Evolutionary conservation across 2,113 vertebrate genomes (phyloP), one percentile per base, ranked within the genome.

Genomic region (Oryzias curvinotus): DNA sequence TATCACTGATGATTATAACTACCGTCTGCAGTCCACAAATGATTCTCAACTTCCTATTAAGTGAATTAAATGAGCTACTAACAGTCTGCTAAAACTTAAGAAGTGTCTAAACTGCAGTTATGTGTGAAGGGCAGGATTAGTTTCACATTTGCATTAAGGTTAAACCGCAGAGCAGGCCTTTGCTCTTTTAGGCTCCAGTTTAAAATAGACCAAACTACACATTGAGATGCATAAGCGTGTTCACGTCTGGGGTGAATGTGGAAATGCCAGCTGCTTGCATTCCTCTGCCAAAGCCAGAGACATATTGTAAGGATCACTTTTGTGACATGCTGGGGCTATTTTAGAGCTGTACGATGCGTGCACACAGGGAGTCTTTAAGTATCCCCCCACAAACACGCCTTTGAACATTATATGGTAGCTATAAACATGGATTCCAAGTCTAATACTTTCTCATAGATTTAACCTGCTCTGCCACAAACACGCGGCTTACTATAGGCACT

Each of bases 241-340:
- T 46, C 63, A 62, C 67, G 56, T 25, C 63, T 59, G 57, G 49
- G 43, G 56, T 75, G 74, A 68, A 47, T 57, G 46, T 46, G 26
- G 62, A 52, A 28, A 7, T 52, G 68, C 72, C 86, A 84, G 83
- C 78, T 85, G 77, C 52, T 25, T 45, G 21, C 55, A 83, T 86
- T 85, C 84, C 65, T 75, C 58, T 46, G 66, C 64, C 63, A 47
- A 80, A 54, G 63, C 61, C 14, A 61, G 28, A 36, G 56, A 50
- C 54, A 74, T 59, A 60, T 47, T 73, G 45, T 44, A 23, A 23
- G 62, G 61, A 49, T 74, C 44, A 23, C 68, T 71, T 57, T 56
- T 73, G 65, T 55, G 56, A 75, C 73, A 54, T 19, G 51, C 45
- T n/a, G 62, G 68, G 43, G 46, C 68, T 64, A 46, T 46, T 71